Evolutionary conservation across 2,113 vertebrate species (phyloP), one percentile per base, ranked within the genome.

Genomic region (Echinops telfairi): DNA sequence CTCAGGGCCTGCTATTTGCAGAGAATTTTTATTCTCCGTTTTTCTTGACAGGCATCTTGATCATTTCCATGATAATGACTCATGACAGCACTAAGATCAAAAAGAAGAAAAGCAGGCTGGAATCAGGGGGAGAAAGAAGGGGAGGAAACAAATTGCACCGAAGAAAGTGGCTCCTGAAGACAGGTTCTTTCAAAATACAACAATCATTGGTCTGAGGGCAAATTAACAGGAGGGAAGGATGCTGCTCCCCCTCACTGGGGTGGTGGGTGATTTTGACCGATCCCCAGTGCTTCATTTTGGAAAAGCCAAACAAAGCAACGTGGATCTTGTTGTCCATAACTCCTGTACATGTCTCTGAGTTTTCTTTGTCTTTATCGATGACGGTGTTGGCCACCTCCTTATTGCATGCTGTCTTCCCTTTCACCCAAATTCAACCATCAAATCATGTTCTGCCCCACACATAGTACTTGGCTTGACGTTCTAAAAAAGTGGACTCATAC

Each of bases 61-160:
- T 95, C 53, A 75, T 89, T 93, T 95, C 90, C 88, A 83, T 53
- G 76, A 90, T 88, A 95, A 96, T 92, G 88, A 96, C 90, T 97
- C 92, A 94, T 7, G 62, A 93, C 71, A 89, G 95, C 22, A 82
- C 53, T 53, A 92, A 87, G 94, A 96, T 95, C 76, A 93, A 95
- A 96, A 94, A 78, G 53, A 71, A 93, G 25, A 73, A 80, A 93
- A 90, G 90, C 38, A 82, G 80, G 93, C 33, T 96, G 73, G 60
- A 89, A 43, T 87, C 77, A 40, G 83, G 38, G 76, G 88, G 78
- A 86, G 85, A 66, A 73, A 81, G 64, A 92, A 40, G 91, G 88
- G 43, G 78, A 91, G 57, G 58, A 89, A 90, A 93, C 83, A 40
- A 91, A 93, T 33, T 66, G 23, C 47, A 89, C 62, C 36, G 80